Evolutionary conservation across 2,113 vertebrate genomes (phyloP).

Genomic region (Austrofundulus limnaeus): DNA sequence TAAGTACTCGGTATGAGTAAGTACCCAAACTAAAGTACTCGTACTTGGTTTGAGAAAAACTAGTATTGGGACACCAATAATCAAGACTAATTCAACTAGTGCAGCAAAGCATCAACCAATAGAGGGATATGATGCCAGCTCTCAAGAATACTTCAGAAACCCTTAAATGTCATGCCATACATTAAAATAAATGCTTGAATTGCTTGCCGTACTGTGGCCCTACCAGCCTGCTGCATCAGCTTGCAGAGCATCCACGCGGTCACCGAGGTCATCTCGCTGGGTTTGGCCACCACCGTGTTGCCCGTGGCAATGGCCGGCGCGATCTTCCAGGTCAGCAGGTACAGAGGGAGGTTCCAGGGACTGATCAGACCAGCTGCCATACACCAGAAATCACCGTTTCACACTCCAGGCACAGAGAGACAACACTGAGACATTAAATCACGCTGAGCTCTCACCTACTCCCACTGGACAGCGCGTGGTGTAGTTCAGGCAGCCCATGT

Average conservation of each 20-base stretch:
- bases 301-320: slow-evolving; percentile 91
- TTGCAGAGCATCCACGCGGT: slow-evolving; percentile 98
- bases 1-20: too few species aligned
- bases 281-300: slow-evolving; percentile 95
- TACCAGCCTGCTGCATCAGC: slow-evolving; percentile 89
- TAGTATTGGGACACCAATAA: too few species aligned
- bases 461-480: slow-evolving; percentile 87
- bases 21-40: too few species aligned
- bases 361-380: slow-evolving; percentile 93
- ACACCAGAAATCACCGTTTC: slow-evolving; percentile 3
- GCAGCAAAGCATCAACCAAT: too few species aligned
- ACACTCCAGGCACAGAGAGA: neutral
- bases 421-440: neutral
- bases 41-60: too few species aligned
- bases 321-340: slow-evolving; percentile 96
- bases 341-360: slow-evolving; percentile 96
- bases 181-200: neutral
- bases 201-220: slow-evolving; percentile 16
- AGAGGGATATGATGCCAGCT: too few species aligned
- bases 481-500: slow-evolving; percentile 88
- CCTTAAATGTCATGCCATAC: too few species aligned
- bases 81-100: too few species aligned
- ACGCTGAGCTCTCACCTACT: slow-evolving; percentile 81
- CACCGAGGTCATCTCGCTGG: slow-evolving; percentile 97
- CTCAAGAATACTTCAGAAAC: too few species aligned